These are phyloP conservation scores for Drosophila hawaiiensis DNA, from an alignment of 2,888 invertebrate genomes.

Conservation along the genomic window DNA sequence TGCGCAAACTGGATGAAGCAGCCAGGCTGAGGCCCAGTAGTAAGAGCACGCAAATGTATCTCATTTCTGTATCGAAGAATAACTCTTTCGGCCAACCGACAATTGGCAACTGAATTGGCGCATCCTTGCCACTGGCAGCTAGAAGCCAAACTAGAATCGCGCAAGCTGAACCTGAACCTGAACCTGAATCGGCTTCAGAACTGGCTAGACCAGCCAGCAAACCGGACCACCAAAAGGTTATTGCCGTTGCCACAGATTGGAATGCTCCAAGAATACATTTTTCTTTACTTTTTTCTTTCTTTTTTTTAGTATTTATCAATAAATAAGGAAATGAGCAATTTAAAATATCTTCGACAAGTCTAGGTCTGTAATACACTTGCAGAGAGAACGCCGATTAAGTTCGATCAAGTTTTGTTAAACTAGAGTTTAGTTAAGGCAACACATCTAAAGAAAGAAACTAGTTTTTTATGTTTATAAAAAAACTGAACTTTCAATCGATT, in stretches of 20 bases:
- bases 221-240: slow-evolving; percentile 59
- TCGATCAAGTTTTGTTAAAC: not conserved
- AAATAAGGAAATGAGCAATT: slow-evolving; percentile 55
- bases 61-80: slow-evolving; percentile 37
- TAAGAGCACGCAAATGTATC: slow-evolving; percentile 38
- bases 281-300: slow-evolving; percentile 38
- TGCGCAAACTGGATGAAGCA: slow-evolving; percentile 54
- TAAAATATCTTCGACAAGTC: slow-evolving; percentile 35
- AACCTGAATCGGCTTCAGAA: slow-evolving; percentile 48
- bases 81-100: slow-evolving; percentile 66
- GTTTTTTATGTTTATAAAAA: slow-evolving; percentile 31
- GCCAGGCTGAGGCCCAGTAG: slow-evolving; percentile 45
- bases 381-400: not conserved
- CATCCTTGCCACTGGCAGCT: slow-evolving; percentile 36
- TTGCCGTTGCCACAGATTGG: slow-evolving; percentile 41
- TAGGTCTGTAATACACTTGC: slow-evolving; percentile 58
- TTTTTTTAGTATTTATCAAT: slow-evolving; percentile 63
- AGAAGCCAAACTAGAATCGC: slow-evolving; percentile 18
- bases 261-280: slow-evolving; percentile 28
- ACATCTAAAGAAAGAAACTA: slow-evolving; percentile 31
- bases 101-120: slow-evolving; percentile 66
- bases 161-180: slow-evolving; percentile 28
- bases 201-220: slow-evolving; percentile 54
- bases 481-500: slow-evolving; percentile 37
- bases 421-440: not conserved